Conservation (phyloP, 2,888 invertebrate genomes). For the Cerastis leucographa region DNA sequence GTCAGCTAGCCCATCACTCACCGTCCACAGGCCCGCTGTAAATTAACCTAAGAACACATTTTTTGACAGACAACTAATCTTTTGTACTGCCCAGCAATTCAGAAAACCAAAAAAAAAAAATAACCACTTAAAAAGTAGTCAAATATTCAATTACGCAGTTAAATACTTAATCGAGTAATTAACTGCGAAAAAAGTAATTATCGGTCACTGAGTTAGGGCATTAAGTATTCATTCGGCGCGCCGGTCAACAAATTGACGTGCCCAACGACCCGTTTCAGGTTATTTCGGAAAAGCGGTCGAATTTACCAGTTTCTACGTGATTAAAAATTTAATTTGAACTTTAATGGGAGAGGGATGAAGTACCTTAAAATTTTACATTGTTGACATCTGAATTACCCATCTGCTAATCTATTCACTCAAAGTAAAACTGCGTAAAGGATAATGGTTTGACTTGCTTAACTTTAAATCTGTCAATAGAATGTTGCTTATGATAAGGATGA, state of each 20-base stretch:
- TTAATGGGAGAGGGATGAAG: background rate
- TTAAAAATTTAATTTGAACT: constrained; percentile 26
- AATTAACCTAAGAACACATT: background rate
- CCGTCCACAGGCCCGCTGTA: too few relatives aligned
- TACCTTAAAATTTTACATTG: background rate
- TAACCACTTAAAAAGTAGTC: background rate
- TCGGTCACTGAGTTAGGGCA: constrained; percentile 27
- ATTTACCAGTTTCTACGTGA: constrained; percentile 12
- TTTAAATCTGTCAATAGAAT: too few relatives aligned
- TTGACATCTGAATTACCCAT: background rate
- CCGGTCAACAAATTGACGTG: constrained; percentile 41
- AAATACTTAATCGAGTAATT: constrained; percentile 46
- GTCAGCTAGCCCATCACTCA: too few relatives aligned
- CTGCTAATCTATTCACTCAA: background rate
- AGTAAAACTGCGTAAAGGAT: background rate
- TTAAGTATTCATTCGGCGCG: constrained; percentile 48
- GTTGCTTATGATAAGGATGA: too few relatives aligned
- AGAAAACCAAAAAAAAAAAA: background rate
- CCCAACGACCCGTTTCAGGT: constrained; percentile 22
- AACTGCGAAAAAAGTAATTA: constrained; percentile 52
- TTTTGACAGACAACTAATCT: background rate
- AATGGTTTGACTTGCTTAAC: too few relatives aligned
- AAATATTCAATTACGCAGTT: constrained; percentile 37
- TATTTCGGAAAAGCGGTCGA: constrained; percentile 34
- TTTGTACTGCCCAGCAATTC: background rate